Evolutionary conservation across 2,888 invertebrate species (phyloP), one percentile per base, ranked within the genome.

Genomic region (Epirrhoe alternata): DNA sequence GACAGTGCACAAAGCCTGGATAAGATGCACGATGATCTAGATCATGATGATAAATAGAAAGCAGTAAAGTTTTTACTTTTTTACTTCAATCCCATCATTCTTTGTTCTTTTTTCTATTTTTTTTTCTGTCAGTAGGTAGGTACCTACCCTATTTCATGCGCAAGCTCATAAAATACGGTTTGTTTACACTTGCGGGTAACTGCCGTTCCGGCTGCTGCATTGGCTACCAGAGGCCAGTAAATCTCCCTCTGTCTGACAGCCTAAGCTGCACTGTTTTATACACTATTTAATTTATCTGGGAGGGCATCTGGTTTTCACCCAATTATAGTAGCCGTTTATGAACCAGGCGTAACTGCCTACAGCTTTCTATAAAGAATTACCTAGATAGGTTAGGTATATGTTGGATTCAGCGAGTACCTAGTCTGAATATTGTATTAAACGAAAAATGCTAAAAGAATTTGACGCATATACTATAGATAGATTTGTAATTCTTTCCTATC

Each of bases 121-220:
- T 58, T 64, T 65, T 67, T 53, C 60, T 55, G 47, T 58, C 51
- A 49, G 42, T 68, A n/a, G n/a, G n/a, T n/a, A n/a, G n/a, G n/a
- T n/a, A n/a, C n/a, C n/a, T n/a, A 68, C 61, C 31, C 71, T 52
- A 61, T 74, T 72, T 74, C 67, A 70, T 65, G 76, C 71, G 69
- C 59, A 70, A 66, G 74, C 67, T 73, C 61, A 72, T 76, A 68
- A 79, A 64, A 64, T 60, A 64, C 63, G 54, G 47, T 77, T 77
- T 84, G 81, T 84, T 85, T 83, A 82, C 74, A 65, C 47, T 70
- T 42, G 61, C 59, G 56, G 55, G 31, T 83, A 75, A 80, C 79
- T 78, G 76, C 79, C 72, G 77, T 74, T 77, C 74, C 68, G 74
- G 77, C 73, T 73, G 75, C 82, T 82, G 83, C 81, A 87, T 87